Evolutionary conservation across 1,140 invertebrate genomes (phyloP).

Genomic region (Cherax quadricarinatus): DNA sequence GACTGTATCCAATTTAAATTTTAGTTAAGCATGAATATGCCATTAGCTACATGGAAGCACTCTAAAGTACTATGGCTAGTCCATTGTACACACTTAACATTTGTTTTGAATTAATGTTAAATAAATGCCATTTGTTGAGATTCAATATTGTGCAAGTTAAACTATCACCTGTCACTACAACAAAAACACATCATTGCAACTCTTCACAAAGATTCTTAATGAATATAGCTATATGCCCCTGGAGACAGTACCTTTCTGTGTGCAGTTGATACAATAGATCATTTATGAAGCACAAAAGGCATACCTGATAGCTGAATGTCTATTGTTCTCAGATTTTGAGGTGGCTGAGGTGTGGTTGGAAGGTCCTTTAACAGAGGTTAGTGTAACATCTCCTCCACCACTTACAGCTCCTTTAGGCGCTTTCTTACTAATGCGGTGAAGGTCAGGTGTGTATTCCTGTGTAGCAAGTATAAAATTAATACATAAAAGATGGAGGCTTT

Average conservation of each 20-base stretch:
- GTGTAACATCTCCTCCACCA: slow-evolving; percentile 60
- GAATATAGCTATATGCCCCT: neutral
- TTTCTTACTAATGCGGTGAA: slow-evolving; percentile 75
- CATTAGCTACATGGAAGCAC: neutral
- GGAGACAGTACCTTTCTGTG: no score
- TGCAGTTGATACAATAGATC: neutral
- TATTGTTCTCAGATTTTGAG: slow-evolving; percentile 72
- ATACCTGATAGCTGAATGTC: slow-evolving; percentile 73
- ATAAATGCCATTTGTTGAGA: neutral
- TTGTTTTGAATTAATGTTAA: neutral
- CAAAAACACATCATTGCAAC: neutral
- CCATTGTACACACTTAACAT: neutral
- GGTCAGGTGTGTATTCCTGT: slow-evolving; percentile 75
- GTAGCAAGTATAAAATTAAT: neutral
- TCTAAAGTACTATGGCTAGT: neutral
- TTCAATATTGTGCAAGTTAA: neutral
- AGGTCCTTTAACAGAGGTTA: slow-evolving; percentile 66
- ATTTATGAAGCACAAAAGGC: neutral
- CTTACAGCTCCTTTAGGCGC: slow-evolving; percentile 73
- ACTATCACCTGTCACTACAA: neutral
- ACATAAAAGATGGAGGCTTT: neutral
- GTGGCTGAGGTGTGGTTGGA: slow-evolving; percentile 71
- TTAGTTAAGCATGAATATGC: neutral
- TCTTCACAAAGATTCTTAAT: neutral
- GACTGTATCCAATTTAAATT: neutral